Percentiles rank a stretch among this genome's conserved stretches.
Conservation (phyloP, 2,888 invertebrate species). For the Polymixis lichenea region DNA sequence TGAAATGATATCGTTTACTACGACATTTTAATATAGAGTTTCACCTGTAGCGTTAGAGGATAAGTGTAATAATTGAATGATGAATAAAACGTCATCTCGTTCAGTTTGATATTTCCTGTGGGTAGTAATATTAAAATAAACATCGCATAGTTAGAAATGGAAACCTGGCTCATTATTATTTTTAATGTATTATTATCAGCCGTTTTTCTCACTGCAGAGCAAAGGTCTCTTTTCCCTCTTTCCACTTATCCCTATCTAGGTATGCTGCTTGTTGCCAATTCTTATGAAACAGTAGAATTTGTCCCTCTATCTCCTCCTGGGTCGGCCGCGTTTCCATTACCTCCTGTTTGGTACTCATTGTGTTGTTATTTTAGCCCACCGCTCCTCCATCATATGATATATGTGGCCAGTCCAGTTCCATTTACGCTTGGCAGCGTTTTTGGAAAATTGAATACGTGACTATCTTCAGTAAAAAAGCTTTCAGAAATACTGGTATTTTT, state of each 20-base stretch:
- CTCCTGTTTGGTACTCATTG: background rate
- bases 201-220: too few species aligned
- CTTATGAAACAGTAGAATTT: background rate
- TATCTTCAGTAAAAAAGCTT: background rate
- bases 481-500: background rate
- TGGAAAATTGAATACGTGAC: background rate
- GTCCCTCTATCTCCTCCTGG: too few species aligned
- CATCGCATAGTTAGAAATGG: background rate
- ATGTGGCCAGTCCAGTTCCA: background rate
- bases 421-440: background rate
- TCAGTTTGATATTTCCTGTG: background rate
- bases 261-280: background rate
- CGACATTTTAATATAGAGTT: conserved; percentile 9
- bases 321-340: background rate
- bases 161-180: too few species aligned
- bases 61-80: background rate
- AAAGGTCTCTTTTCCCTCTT: background rate
- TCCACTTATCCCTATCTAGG: background rate
- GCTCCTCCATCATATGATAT: background rate
- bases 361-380: background rate
- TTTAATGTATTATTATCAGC: too few species aligned
- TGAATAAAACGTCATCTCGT: background rate
- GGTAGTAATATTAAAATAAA: background rate
- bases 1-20: conserved; percentile 24
- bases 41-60: background rate